A percentile compares a stretch with the other conserved stretches of the same genome.
phyloP scores from a whole-genome alignment of 92 coral and sea anemone genomes.

The Heliopora coerulea region DNA sequence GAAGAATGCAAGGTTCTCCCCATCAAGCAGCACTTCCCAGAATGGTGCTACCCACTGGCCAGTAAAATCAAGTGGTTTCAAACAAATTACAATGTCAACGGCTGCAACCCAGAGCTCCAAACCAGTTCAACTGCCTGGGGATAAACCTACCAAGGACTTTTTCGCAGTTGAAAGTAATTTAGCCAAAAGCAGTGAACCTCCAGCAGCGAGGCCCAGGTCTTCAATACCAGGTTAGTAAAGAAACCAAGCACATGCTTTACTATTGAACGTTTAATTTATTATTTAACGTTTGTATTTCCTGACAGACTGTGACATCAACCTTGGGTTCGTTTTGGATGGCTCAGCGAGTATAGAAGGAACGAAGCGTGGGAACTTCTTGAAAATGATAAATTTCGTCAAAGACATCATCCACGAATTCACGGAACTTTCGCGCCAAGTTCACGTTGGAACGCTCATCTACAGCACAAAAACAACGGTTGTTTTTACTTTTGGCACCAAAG shows the following conservation, averaged over 20 bases:
- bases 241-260: too few relatives aligned
- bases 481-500: constrained; percentile 32
- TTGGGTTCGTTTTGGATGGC: constrained; percentile 88
- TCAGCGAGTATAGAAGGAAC: constrained; percentile 67
- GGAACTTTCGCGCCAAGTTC: constrained; percentile 68
- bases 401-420: constrained; percentile 72
- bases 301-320: constrained; percentile 76
- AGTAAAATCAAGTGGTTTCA: not conserved
- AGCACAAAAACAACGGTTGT: constrained; percentile 81
- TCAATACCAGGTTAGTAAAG: constrained; percentile 17
- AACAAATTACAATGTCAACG: constrained; percentile 1
- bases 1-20: not conserved
- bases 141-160: not conserved
- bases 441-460: constrained; percentile 83
- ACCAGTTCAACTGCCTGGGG: not conserved
- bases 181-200: not conserved
- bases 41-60: constrained; percentile 4
- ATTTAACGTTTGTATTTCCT: too few relatives aligned
- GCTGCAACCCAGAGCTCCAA: too few relatives aligned
- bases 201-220: not conserved
- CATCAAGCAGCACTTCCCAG: constrained; percentile 2
- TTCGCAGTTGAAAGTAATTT: constrained; percentile 14
- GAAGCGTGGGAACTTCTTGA: constrained; percentile 54
- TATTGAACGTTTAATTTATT: too few relatives aligned
- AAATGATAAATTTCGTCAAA: constrained; percentile 80